phyloP scores from a whole-genome alignment of 2,797 vertebrate species.

The Cirrhinus molitorella region DNA sequence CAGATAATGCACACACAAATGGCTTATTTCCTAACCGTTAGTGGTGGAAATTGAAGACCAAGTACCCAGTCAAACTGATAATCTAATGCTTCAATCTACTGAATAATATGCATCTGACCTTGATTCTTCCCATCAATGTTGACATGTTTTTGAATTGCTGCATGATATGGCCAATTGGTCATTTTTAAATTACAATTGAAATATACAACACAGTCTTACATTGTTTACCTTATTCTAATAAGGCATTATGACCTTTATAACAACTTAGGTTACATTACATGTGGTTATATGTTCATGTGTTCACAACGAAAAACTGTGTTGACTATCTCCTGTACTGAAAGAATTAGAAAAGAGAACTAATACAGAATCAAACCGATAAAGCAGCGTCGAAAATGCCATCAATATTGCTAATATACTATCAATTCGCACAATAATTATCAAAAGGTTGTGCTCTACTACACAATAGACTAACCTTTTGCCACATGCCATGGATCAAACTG shows the following conservation, averaged over 20 bases:
- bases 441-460: not conserved
- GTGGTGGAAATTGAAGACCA: not conserved
- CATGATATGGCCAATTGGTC: not conserved
- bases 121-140: not conserved
- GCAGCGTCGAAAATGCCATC: not conserved
- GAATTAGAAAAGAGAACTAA: not conserved
- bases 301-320: not conserved
- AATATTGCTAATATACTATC: not conserved
- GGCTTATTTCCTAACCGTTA: not conserved
- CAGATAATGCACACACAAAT: not conserved
- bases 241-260: not conserved
- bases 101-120: not conserved
- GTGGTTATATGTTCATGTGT: not conserved
- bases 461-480: constrained; percentile 21
- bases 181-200: not conserved
- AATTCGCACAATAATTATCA: not conserved
- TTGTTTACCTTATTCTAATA: not conserved
- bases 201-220: not conserved
- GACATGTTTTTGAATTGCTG: not conserved
- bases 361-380: not conserved
- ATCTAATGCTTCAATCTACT: not conserved
- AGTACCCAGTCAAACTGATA: not conserved
- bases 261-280: not conserved
- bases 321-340: not conserved
- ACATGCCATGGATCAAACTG: constrained; percentile 22